Base-by-base conservation (phyloP, 2,797 vertebrate genomes). In the Clarias fuscus region DNA sequence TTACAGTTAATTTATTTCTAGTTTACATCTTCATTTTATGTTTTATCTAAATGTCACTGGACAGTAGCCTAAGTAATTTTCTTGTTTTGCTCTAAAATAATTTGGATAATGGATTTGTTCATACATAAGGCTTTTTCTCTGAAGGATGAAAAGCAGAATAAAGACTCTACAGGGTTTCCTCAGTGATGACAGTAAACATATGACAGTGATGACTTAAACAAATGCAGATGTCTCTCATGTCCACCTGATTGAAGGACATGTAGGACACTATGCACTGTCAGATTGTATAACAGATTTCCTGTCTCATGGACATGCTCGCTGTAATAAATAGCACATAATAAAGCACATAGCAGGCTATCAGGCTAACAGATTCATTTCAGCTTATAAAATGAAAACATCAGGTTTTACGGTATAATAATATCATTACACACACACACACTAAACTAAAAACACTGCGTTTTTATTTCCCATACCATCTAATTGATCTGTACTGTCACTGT, bases 281-380 rank as follows among this genome's bases (percentile, higher is more conserved):
- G 5, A 17, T 20, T 77, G 24, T 6, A 48, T 68, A 53, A 53
- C 0, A 56, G 11, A 53, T 14, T 13, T 53, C 11, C 48, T 56
- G 53, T 56, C 53, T 53, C 48, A 2, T 14, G 62, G 24, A 64
- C 10, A 33, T 62, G 20, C 59, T 40, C 20, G 64, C 0, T 79
- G 33, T 40, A 61, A 78, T 61, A 78, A 20, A n/a, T n/a, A 53
- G 77, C 33, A 43, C 58, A 40, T 40, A 61, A 78, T 61, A 78
- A 20, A 53, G 77, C 33, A 43, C 58, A 40, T 5, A 79, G 33
- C 33, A 43, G 2, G 18, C 56, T 18, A 24, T 59, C 65, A 70
- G 18, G 43, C 24, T 61, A 37, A 22, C 24, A 27, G 18, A 27
- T 61, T 43, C 2, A 43, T 72, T 13, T 59, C 20, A 59, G 27